Base-by-base conservation (phyloP, 37 sponge, comb jelly and placozoan species). In the Geodia barretti region DNA sequence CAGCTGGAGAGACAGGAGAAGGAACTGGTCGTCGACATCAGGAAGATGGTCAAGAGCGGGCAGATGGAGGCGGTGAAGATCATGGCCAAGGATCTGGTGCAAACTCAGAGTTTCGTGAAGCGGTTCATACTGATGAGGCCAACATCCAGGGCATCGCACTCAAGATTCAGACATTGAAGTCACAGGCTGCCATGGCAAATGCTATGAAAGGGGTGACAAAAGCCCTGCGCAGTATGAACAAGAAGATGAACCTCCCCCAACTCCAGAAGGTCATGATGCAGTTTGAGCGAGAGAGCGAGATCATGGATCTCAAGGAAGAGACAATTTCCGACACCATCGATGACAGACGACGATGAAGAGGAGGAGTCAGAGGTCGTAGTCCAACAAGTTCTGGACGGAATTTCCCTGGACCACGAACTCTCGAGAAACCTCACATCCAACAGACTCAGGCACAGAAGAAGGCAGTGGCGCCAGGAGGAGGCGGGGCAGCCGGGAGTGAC, bases 221-320 rank as follows among this genome's bases (percentile, higher is more conserved):
- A 75, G 91, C 92, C 28, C 77, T 91, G 89, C 80, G 77, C 60
- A 77, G 78, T 9, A 87, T 95, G 86, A 95, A 95, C 80, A 77
- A 74, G 3, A 78, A 88, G 72, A 91, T 95, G 84, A 95, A 95
- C 62, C 79, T 95, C 76, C 95, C 95, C 7, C 88, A 95, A 65
- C 77, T 95, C 25, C 95, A 95, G 84, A 91, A 95, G 79, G 91
- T 95, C 23, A 95, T 95, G 95, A 95, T 95, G 95, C 92, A 95
- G 62, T 95, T 95, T 88, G 95, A 95, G 67, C 88, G 88, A 47
- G 92, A 95, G 69, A 84, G 95, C 0, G 98, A 97, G 75, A 92
- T 95, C 75, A 97, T 97, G 98, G 98, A 97, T 83, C 86, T 97
- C 83, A 97, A 97, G 75, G 98, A 97, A 79, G 98, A 97, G 76